A percentile compares a stretch with the other conserved stretches of the same genome.
Conservation (phyloP, 2,888 invertebrate genomes). For the Latheticus oryzae region DNA sequence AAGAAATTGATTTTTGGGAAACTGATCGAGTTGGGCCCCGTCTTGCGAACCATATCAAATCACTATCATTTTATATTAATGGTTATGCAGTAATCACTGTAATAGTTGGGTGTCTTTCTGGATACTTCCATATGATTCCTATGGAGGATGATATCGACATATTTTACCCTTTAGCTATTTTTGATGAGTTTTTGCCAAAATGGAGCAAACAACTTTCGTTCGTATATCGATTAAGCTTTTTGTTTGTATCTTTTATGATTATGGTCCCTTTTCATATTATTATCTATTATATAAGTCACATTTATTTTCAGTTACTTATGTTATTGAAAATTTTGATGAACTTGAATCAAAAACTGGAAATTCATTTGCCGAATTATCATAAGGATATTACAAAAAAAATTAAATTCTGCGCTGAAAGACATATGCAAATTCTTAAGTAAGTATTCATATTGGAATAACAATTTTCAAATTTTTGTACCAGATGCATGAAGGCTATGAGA, state of each 20-base stretch:
- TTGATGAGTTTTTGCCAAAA: neutral
- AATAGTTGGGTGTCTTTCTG: neutral
- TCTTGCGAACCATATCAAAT: neutral
- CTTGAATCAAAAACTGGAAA: no score
- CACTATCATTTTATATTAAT: neutral
- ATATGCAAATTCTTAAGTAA: no score
- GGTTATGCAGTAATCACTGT: neutral
- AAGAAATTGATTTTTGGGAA: neutral
- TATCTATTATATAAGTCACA: neutral
- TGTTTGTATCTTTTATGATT: neutral
- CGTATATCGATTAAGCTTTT: neutral
- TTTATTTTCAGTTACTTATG: slow-evolving; percentile 1
- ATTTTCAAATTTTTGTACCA: no score
- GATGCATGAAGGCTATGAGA: no score
- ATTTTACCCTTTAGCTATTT: slow-evolving; percentile 7
- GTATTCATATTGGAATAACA: no score
- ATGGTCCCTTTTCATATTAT: neutral
- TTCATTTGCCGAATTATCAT: no score
- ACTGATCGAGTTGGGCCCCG: neutral
- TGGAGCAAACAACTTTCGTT: neutral
- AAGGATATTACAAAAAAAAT: slow-evolving; percentile 1
- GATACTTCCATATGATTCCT: slow-evolving; percentile 3
- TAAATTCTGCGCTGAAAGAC: no score
- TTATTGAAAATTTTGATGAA: no score
- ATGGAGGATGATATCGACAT: slow-evolving; percentile 2